Conservation (phyloP, 1,140 invertebrate genomes). For the Matsumurasca onukii region DNA sequence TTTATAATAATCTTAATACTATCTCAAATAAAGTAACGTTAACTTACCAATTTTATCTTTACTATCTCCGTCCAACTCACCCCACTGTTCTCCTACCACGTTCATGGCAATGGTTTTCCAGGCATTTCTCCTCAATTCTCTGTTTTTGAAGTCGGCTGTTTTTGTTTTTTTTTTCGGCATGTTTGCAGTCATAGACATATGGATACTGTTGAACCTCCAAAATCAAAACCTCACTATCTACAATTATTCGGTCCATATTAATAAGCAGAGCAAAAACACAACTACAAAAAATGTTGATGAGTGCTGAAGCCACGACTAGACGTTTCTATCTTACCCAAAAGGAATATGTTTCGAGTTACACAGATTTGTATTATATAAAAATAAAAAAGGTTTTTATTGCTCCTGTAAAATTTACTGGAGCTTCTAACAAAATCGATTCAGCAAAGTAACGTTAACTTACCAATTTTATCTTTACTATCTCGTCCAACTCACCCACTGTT, state of each 20-base stretch:
- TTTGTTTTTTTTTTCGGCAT: no score
- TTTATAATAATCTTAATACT: background rate
- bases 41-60: background rate
- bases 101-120: background rate
- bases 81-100: slow-evolving; percentile 7
- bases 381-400: no score
- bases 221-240: slow-evolving; percentile 1
- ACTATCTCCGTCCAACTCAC: background rate
- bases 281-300: no score
- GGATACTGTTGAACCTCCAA: slow-evolving; percentile 3
- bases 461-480: background rate
- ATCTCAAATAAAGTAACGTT: background rate
- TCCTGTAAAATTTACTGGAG: no score
- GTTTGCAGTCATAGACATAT: background rate
- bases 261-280: no score
- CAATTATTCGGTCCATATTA: no score
- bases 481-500: background rate
- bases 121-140: background rate
- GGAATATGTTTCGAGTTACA: no score
- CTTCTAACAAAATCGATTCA: no score
- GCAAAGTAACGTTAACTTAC: background rate
- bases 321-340: no score
- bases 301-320: no score
- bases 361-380: no score
- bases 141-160: background rate